Percentiles rank a stretch among this genome's conserved stretches.
phyloP scores from a whole-genome alignment of 2,888 invertebrate genomes.

The Apodemia zela region DNA sequence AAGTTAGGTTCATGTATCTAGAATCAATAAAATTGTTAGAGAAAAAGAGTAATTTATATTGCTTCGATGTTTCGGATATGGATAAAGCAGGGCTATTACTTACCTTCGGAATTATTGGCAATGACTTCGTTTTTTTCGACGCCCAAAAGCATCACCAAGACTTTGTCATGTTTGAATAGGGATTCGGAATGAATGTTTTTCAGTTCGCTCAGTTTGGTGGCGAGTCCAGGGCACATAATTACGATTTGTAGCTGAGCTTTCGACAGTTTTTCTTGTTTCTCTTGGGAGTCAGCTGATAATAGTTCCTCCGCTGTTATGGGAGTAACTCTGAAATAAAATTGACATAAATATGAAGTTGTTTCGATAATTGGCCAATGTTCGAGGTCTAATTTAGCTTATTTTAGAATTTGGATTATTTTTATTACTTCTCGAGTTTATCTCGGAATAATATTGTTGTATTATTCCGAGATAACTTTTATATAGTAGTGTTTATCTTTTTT shows the following conservation, averaged over 20 bases:
- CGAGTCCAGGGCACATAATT: conserved; percentile 88
- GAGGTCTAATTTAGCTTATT: no score
- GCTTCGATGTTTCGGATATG: no score
- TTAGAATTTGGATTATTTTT: no score
- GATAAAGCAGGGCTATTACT: conserved; percentile 21
- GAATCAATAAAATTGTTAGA: no score
- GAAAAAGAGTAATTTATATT: no score
- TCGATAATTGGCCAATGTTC: no score
- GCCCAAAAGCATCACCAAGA: conserved; percentile 90
- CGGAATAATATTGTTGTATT: no score
- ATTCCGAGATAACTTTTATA: no score
- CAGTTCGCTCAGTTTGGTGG: conserved; percentile 80
- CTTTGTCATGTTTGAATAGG: conserved; percentile 84
- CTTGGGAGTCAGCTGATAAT: conserved; percentile 70
- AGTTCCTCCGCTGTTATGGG: conserved; percentile 87
- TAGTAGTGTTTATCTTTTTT: no score
- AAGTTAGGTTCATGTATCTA: no score
- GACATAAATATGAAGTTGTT: neutral
- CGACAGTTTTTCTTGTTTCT: conserved; percentile 76
- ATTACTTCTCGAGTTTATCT: no score
- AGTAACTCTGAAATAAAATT: conserved; percentile 81
- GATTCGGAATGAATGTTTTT: conserved; percentile 79
- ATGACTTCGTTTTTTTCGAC: conserved; percentile 86
- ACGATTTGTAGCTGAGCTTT: conserved; percentile 89
- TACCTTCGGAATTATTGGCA: conserved; percentile 84